Evolutionary conservation across 2,113 vertebrate species (phyloP).

Genomic region (Cathartes aura): DNA sequence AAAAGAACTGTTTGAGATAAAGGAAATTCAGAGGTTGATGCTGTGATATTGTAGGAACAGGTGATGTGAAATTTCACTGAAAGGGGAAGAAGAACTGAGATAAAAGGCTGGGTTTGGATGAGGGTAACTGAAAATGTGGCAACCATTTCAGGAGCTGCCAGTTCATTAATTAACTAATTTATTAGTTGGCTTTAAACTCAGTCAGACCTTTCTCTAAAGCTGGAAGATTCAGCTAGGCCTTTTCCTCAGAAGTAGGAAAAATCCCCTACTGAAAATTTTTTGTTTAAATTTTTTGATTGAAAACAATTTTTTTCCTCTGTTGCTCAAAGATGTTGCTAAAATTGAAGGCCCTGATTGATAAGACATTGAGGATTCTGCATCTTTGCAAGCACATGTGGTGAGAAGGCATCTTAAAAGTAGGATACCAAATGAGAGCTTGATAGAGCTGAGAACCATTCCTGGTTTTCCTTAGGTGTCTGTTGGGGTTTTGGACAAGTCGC

Average conservation of each 20-base stretch:
- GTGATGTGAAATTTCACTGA: conserved; percentile 1
- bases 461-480: neutral
- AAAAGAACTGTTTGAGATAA: neutral
- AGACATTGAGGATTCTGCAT: neutral
- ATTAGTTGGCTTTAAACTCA: conserved; percentile 20
- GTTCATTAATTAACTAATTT: conserved; percentile 19
- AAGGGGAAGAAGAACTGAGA: neutral
- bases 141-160: conserved; percentile 1
- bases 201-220: neutral
- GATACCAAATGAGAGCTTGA: neutral
- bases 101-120: neutral
- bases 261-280: neutral
- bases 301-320: neutral
- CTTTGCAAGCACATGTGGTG: neutral
- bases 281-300: neutral
- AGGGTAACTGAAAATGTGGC: neutral
- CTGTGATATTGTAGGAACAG: neutral
- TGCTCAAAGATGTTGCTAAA: neutral
- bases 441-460: neutral
- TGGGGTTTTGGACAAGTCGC: neutral
- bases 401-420: neutral
- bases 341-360: neutral
- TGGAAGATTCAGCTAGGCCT: neutral
- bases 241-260: neutral
- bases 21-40: neutral